Evolutionary conservation across 1,140 invertebrate genomes (phyloP), one percentile per base, ranked within the genome.

Genomic region (Drosophila nasuta): DNA sequence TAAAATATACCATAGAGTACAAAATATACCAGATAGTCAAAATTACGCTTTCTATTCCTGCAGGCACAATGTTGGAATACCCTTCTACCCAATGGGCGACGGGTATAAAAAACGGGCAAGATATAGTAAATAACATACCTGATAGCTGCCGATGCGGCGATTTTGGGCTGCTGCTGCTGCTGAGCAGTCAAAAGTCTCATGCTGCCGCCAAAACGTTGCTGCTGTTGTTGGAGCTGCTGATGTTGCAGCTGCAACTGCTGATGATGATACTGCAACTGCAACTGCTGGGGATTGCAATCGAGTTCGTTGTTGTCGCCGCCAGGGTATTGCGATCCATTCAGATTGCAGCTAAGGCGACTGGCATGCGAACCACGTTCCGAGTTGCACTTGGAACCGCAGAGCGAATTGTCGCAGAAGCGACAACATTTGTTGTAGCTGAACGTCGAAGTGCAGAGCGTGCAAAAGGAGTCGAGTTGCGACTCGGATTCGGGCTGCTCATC

Each of bases 381-480:
- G 45, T 91, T 89, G 66, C 91, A 92, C 68, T 91, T 92, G 49
- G 91, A 92, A 54, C 88, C 85, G 59, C 91, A 92, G 0, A 79
- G 62, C 0, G 91, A 92, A 33, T 91, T 89, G 11, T 91, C 91
- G 76, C 91, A 91, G 54, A 68, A 91, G 54, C 91, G 82, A 17
- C 85, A 91, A 56, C 91, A 92, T 54, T 92, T 91, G 25, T 87
- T 92, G 58, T 92, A 92, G 74, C 91, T 92, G 57, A 92, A 92
- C 11, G 90, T 91, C 7, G 91, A 92, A 10, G 91, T 92, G 79
- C 91, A 92, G 1, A 92, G 64, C 0, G 91, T 92, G 63, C 91
- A 92, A 49, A 92, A 92, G 10, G 91, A 92, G 81, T 92, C 90
- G 33, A 92, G 69, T 51, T 80, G 81, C 6, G 73, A 87, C 35